Base-by-base conservation (phyloP, 2,797 vertebrate species). In the Geotria australis region DNA sequence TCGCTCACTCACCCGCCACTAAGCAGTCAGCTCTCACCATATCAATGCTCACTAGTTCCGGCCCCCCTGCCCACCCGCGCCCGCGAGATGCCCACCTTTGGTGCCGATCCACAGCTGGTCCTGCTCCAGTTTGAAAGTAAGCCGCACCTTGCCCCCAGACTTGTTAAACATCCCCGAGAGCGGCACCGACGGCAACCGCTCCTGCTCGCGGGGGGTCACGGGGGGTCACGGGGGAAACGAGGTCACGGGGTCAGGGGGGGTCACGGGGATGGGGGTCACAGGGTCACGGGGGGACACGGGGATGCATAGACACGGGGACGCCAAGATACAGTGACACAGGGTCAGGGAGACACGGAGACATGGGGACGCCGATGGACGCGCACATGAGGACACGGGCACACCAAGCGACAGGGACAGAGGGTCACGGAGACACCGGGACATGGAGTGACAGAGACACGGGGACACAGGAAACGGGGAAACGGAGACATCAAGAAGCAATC, bases 91-190 rank as follows among this genome's bases (percentile, higher is more conserved):
- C 24, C 24, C 24, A 95, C 91, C 91, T 76, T 98, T 98, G 60
- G 89, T 98, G 70, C 91, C 89, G 55, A 98, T 85, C 91, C 91
- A 96, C 59, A 98, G 73, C 71, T 98, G 91, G 74, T 98, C 91
- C 65, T 98, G 91, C 68, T 98, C 91, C 60, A 98, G 80, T 73
- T 98, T 98, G 67, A 98, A 98, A 59, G 91, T 98, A 66, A 96
- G 71, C 66, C 91, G 73, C 69, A 98, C 83, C 78, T 98, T 98
- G 49, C 88, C 89, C 61, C 89, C 89, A 8, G 91, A 85, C 67
- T 98, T 98, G 73, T 96, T 98, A 72, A 75, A 98, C 91, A 98
- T 98, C 68, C 91, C 91, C 0, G 88, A 80, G 71, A 98, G 79
- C 56, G 91, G 91, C 70, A 93, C 84, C 46, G 83, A 80, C 47